Base-by-base conservation (phyloP, 1,140 invertebrate genomes). In the Heliconius hermathena region DNA sequence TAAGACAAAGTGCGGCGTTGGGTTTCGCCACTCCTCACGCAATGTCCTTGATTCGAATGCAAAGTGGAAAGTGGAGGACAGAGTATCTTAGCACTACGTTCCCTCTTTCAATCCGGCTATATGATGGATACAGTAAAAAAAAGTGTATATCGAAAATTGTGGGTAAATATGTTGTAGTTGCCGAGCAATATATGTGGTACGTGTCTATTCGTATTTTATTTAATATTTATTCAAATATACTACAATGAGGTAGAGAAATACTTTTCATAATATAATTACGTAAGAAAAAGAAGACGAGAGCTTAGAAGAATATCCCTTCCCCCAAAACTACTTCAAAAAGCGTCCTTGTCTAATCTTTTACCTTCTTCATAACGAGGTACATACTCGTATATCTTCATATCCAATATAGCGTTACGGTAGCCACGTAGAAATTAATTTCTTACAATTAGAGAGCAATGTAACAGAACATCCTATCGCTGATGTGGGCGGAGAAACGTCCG, bases 401-500 rank as follows among this genome's bases (percentile, higher is more conserved):
- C 18, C 13, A 29, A 66, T n/a, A 66, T 16, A 26, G 60, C 60
- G 26, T 66, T 66, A 76, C 75, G 26, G 75, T 76, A 76, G 75
- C 71, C 41, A 76, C 66, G 72, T 80, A 73, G 76, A 71, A 80
- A 80, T 73, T 41, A 80, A 80, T 73, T 41, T 60, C 54, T 29
- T 54, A 38, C 38, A 80, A 72, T 76, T 66, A 80, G 46, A 76
- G 72, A 75, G 71, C 73, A 49, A 74, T 49, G 70, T 76, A 33
- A 76, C 74, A 80, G 70, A 76, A 80, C 78, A 36, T 13, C 60
- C 54, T 76, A 80, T 76, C 74, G 71, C 29, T 54, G 74, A 76
- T 29, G 78, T 80, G 74, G 78, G 78, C 78, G 78, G 78, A 72
- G 78, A 57, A 60, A 79, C 78, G 74, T 76, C 66, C 78, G 70